Evolutionary conservation across 2,888 invertebrate species (phyloP).

Genomic region (Rhopalosiphum nymphaeae): DNA sequence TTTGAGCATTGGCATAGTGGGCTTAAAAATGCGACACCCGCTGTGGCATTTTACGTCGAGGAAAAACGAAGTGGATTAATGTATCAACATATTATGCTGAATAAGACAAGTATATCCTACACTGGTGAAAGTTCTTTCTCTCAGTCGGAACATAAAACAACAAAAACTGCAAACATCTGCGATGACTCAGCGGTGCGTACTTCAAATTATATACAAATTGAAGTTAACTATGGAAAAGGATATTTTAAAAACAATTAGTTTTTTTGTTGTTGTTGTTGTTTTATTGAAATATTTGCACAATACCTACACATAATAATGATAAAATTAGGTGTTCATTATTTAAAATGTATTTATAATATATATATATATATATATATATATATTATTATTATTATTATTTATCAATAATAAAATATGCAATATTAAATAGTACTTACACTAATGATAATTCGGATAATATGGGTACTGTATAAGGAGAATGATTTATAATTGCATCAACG

Average conservation of each 20-base stretch:
- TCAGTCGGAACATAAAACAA: neutral
- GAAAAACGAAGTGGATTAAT: neutral
- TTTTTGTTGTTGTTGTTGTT: slow-evolving; percentile 2
- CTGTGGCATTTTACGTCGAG: neutral
- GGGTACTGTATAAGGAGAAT: neutral
- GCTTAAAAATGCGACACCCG: neutral
- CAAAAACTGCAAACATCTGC: neutral
- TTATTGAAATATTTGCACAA: neutral
- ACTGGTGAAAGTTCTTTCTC: neutral
- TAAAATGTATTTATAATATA: neutral
- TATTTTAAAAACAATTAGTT: neutral
- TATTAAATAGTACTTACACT: neutral
- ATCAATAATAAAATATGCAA: neutral
- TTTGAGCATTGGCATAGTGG: neutral
- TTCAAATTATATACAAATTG: neutral
- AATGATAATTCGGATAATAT: neutral
- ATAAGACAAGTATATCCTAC: neutral
- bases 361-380: neutral
- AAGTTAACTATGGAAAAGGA: neutral
- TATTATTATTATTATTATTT: neutral
- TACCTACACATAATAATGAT: neutral
- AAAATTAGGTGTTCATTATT: neutral
- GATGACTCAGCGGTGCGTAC: neutral
- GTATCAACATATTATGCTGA: neutral
- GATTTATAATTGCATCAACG: neutral